Evolutionary conservation across 1,140 invertebrate genomes (phyloP).

Genomic region (Rhopalosiphum maidis): DNA sequence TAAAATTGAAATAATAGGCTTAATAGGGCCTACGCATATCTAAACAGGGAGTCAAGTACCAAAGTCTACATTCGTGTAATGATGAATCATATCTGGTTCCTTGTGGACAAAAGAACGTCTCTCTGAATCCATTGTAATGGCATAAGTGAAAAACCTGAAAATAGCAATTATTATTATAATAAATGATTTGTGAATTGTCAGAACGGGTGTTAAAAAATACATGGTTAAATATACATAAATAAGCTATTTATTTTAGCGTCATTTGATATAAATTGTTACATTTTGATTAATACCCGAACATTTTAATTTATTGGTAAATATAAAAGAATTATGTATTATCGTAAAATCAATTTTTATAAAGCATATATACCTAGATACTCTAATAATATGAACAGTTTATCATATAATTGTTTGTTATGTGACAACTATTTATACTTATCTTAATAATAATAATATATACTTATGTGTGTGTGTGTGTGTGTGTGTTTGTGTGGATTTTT

Average conservation of each 20-base stretch:
- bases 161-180: background rate
- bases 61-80: conserved; percentile 59
- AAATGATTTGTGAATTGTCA: background rate
- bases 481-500: too few relatives aligned
- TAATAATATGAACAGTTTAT: too few relatives aligned
- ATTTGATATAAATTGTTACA: background rate
- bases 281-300: background rate
- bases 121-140: conserved; percentile 65
- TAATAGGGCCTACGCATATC: background rate
- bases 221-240: background rate
- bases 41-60: conserved; percentile 60
- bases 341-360: background rate
- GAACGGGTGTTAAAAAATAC: background rate
- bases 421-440: too few relatives aligned
- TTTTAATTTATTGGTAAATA: background rate
- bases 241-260: background rate
- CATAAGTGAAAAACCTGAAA: conserved; percentile 67
- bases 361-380: too few relatives aligned
- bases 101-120: conserved; percentile 76
- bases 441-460: too few relatives aligned
- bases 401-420: too few relatives aligned
- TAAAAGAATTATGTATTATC: background rate
- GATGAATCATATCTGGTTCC: conserved; percentile 66
- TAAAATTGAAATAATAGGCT: background rate
- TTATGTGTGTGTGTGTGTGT: too few relatives aligned